Evolutionary conservation across 1,140 invertebrate species (phyloP).

Genomic region (Portunus trituberculatus): DNA sequence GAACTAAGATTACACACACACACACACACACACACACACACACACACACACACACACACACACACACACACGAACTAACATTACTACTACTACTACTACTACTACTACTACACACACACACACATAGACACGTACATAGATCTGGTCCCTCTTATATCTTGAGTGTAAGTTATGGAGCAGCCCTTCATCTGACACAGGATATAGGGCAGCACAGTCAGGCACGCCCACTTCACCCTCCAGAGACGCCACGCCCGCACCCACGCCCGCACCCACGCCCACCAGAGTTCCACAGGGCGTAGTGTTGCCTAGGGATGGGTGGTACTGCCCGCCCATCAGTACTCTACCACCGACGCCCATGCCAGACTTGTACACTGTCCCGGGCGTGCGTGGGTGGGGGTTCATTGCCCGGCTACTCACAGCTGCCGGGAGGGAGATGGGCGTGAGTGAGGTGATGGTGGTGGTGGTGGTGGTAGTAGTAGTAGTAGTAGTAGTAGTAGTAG

Average conservation of each 20-base stretch:
- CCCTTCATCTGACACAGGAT: constrained; percentile 88
- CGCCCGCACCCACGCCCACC: constrained; percentile 27
- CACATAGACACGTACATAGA: constrained; percentile 83
- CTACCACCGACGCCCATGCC: constrained; percentile 43
- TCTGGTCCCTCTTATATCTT: constrained; percentile 89
- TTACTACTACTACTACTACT: background rate
- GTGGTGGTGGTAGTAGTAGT: background rate
- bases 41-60: constrained; percentile 35
- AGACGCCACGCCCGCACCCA: constrained; percentile 59
- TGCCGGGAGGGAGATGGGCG: background rate
- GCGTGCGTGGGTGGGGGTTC: constrained; percentile 40
- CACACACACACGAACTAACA: constrained; percentile 23
- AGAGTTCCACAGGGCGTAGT: constrained; percentile 43
- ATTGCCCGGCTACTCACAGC: constrained; percentile 63
- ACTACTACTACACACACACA: background rate
- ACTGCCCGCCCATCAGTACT: background rate
- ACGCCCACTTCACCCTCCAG: constrained; percentile 83
- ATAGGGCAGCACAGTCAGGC: constrained; percentile 88
- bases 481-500: background rate
- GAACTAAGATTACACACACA: background rate
- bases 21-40: constrained; percentile 28
- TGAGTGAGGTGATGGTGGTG: background rate
- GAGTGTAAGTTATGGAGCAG: constrained; percentile 89
- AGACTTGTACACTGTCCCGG: constrained; percentile 29
- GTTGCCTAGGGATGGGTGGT: background rate